Percentiles rank a stretch among this genome's conserved stretches.
These are phyloP conservation scores for Arrhopalites spinosus DNA, from an alignment of 2,888 invertebrate genomes.

Conservation along the genomic window DNA sequence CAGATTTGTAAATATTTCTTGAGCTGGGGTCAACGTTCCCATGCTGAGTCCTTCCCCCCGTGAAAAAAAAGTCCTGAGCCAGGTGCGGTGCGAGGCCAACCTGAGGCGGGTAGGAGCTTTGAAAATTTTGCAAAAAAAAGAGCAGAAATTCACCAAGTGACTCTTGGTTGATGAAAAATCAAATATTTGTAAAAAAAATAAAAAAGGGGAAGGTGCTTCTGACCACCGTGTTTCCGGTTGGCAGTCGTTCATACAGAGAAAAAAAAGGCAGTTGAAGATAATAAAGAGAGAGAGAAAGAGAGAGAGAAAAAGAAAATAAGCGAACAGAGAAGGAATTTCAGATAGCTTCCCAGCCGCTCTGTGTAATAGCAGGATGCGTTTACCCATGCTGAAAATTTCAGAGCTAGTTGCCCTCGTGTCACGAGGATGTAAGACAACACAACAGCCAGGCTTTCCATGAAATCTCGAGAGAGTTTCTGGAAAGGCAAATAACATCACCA, in stretches of 20 bases:
- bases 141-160: constrained; percentile 31
- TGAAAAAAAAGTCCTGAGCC: too few species aligned
- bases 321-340: constrained; percentile 9
- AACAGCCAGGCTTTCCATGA: constrained; percentile 30
- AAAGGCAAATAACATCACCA: constrained; percentile 27
- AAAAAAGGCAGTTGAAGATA: constrained; percentile 27
- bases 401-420: constrained; percentile 31
- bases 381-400: constrained; percentile 16
- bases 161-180: constrained; percentile 31
- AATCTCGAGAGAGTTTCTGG: constrained; percentile 18
- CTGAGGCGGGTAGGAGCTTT: too few species aligned
- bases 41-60: too few species aligned
- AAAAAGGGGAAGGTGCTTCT: constrained; percentile 34
- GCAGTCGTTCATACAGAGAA: constrained; percentile 27
- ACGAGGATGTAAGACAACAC: constrained; percentile 31
- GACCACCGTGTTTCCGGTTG: constrained; percentile 25
- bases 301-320: constrained; percentile 21
- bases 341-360: constrained; percentile 36
- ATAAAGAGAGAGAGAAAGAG: too few species aligned
- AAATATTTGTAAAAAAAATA: constrained; percentile 4
- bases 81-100: too few species aligned
- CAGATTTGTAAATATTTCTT: too few species aligned
- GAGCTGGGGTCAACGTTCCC: too few species aligned
- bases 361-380: constrained; percentile 19
- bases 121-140: constrained; percentile 10